These are phyloP conservation scores for Micrasema minimum DNA, from an alignment of 1,140 invertebrate genomes.

Conservation along the genomic window DNA sequence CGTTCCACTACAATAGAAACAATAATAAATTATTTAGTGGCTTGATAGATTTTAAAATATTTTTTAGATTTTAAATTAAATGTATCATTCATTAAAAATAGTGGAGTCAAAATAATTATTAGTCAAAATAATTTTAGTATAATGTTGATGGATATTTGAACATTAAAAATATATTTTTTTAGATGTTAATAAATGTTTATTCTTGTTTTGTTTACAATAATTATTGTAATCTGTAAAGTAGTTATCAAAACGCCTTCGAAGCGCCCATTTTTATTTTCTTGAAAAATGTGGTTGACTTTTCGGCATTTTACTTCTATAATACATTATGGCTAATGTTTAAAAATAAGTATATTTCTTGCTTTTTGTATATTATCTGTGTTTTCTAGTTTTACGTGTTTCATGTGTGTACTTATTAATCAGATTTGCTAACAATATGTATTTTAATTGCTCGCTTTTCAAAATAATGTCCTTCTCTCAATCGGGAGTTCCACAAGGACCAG, in stretches of 20 bases:
- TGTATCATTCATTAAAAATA: not conserved
- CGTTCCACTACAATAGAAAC: too few relatives aligned
- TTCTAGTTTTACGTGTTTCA: too few relatives aligned
- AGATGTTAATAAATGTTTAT: not conserved
- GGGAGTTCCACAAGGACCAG: too few relatives aligned
- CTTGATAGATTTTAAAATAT: too few relatives aligned
- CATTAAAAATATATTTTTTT: not conserved
- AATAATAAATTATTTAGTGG: too few relatives aligned
- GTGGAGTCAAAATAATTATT: conserved; percentile 21
- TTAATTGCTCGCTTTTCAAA: too few relatives aligned
- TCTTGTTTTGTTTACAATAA: not conserved
- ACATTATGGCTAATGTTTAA: conserved; percentile 12
- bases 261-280: conserved; percentile 26
- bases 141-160: conserved; percentile 1
- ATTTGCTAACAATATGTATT: too few relatives aligned
- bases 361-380: too few relatives aligned
- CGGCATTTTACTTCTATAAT: conserved; percentile 21
- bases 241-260: conserved; percentile 23
- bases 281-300: conserved; percentile 36
- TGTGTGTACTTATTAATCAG: too few relatives aligned
- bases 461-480: too few relatives aligned
- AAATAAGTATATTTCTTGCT: not conserved
- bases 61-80: too few relatives aligned
- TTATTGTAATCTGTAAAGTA: not conserved
- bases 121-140: conserved; percentile 1